Conservation (phyloP, 2,797 vertebrate genomes). For the Taenioides sp. region DNA sequence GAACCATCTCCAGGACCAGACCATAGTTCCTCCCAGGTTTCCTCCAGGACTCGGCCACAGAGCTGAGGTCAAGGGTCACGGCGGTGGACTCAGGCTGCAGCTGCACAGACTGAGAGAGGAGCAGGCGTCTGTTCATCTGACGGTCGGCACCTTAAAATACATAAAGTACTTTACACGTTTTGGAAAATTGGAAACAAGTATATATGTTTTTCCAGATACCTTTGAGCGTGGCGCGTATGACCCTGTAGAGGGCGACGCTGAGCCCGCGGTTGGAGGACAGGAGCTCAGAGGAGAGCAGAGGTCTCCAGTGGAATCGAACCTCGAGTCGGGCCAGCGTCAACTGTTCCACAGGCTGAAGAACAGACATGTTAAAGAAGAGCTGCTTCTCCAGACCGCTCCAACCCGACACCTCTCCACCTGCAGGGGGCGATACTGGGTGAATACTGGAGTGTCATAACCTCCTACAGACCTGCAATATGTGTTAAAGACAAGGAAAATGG, state of each 20-base stretch:
- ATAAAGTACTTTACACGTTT: too few relatives aligned
- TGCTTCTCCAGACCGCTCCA: conserved; percentile 77
- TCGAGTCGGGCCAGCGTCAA: conserved; percentile 87
- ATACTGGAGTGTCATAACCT: too few relatives aligned
- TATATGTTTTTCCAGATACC: conserved; percentile 30
- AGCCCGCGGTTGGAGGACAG: conserved; percentile 45
- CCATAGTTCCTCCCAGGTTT: conserved; percentile 67
- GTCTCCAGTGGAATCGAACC: conserved; percentile 74
- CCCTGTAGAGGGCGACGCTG: conserved; percentile 77
- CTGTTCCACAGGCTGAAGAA: conserved; percentile 82
- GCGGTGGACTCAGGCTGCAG: conserved; percentile 64
- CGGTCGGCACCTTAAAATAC: conserved; percentile 52
- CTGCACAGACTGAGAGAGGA: conserved; percentile 78
- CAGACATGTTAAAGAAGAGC: conserved; percentile 88
- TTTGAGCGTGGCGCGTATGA: conserved; percentile 58
- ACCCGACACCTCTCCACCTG: conserved; percentile 73
- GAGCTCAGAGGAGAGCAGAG: conserved; percentile 29
- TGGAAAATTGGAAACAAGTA: too few relatives aligned
- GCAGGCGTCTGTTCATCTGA: conserved; percentile 56
- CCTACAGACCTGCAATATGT: too few relatives aligned
- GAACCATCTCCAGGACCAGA: conserved; percentile 76
- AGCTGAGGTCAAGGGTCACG: conserved; percentile 80
- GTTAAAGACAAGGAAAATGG: too few relatives aligned
- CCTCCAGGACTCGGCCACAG: conserved; percentile 67
- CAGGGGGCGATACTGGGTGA: background rate